phyloP scores from a whole-genome alignment of 2,797 vertebrate genomes.

The Pangasius sanitwongsei region DNA sequence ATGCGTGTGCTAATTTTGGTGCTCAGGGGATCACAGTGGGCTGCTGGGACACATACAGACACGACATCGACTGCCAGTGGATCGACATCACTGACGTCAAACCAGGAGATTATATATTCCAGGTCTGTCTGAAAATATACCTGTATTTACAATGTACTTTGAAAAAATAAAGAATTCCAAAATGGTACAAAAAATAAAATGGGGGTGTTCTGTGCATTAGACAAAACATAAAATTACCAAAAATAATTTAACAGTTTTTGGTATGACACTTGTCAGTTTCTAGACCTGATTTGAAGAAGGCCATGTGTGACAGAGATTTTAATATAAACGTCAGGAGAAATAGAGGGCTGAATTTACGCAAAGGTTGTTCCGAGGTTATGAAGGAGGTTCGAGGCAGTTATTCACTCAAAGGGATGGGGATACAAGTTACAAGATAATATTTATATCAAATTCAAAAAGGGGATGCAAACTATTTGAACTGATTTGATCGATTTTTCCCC shows the following conservation, averaged over 20 bases:
- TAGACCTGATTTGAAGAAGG: not conserved
- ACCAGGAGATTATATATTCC: constrained; percentile 90
- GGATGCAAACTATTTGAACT: not conserved
- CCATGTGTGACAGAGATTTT: not conserved
- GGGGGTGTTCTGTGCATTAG: not conserved
- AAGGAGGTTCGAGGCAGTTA: not conserved
- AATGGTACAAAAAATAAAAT: not conserved
- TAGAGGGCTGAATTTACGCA: not conserved
- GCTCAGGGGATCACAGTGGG: constrained; percentile 92
- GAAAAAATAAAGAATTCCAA: not conserved
- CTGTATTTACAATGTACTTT: not conserved
- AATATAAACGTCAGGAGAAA: not conserved
- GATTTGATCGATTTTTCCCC: not conserved
- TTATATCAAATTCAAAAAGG: not conserved
- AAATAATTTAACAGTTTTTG: not conserved
- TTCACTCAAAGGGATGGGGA: not conserved
- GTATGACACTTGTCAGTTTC: not conserved
- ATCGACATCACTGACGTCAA: constrained; percentile 89
- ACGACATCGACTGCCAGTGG: constrained; percentile 99
- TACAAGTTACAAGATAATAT: not conserved
- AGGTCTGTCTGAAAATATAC: constrained; percentile 69
- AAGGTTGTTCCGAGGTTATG: not conserved
- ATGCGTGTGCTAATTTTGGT: constrained; percentile 91
- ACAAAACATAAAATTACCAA: not conserved
- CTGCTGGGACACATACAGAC: constrained; percentile 94